Evolutionary conservation across 1,140 invertebrate species (phyloP), one percentile per base, ranked within the genome.

Genomic region (Galendromus occidentalis): DNA sequence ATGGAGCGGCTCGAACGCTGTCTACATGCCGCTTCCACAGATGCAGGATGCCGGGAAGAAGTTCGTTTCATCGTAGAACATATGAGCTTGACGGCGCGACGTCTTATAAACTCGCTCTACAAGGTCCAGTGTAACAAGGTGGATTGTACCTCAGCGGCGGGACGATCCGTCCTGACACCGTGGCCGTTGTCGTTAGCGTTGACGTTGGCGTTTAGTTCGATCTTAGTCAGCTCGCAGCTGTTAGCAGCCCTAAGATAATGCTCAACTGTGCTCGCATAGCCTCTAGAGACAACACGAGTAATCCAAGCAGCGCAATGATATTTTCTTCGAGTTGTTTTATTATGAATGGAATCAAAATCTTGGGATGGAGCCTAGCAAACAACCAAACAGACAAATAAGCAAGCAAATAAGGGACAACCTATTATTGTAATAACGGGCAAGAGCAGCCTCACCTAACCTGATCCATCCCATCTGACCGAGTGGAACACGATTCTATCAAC

Each of bases 1-100:
- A 59, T 59, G 51, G 51, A 59, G 33, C 51, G 51, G 51, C 51
- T 59, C 51, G 51, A 59, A 59, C 51, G 51, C 51, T 59, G 51
- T 59, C 51, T 59, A 59, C 51, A 59, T 25, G 51, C 51, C 22
- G 51, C 51, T 14, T 59, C 51, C 22, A 59, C 51, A 59, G 51
- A 59, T 59, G 51, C 51, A 59, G 51, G 51, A 59, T 59, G 51
- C 22, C 51, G 51, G 12, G 51, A 59, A 17, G 51, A 59, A 33
- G 51, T 59, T 33, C 51, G 51, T 14, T 59, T 59, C 51, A 59
- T 59, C 51, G 51, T 59, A 25, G 51, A 59, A 14, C 51, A 59
- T 22, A 59, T 59, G 51, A 59, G 25, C 22, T 25, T 33, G 22
- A 59, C 51, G 25, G 51, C 51, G 14, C 51, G 51, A 59, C 25